These are phyloP conservation scores for Tyrannus savana DNA, from an alignment of 2,113 vertebrate genomes.

Conservation along the genomic window DNA sequence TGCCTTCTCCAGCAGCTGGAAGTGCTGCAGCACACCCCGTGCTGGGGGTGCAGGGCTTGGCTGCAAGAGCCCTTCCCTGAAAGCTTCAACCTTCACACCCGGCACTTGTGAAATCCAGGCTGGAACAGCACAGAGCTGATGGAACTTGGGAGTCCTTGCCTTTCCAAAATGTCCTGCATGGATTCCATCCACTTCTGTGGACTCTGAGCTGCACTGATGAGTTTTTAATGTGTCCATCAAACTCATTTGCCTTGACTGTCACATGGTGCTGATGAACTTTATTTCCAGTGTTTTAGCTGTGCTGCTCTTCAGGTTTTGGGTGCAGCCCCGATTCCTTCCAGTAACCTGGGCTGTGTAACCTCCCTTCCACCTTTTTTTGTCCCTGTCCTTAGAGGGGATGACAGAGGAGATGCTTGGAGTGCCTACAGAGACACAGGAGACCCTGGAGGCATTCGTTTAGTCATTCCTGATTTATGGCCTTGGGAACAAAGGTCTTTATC, in stretches of 20 bases:
- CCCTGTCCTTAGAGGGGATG: not conserved
- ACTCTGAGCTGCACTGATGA: not conserved
- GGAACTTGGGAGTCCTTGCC: not conserved
- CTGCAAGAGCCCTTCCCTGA: not conserved
- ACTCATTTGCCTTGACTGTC: not conserved
- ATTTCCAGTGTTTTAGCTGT: not conserved
- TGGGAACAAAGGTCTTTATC: slow-evolving; percentile 32
- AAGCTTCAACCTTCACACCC: not conserved
- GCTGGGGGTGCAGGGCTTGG: not conserved
- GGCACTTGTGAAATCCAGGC: not conserved
- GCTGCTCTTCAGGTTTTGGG: not conserved
- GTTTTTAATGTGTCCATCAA: not conserved
- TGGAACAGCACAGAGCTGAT: not conserved
- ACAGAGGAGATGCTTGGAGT: not conserved
- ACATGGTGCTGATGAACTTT: not conserved
- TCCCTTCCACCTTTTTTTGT: not conserved
- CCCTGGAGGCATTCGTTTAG: not conserved
- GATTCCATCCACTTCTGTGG: not conserved
- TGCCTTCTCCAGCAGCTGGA: not conserved
- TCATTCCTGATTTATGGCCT: slow-evolving; percentile 3
- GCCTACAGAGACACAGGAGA: not conserved
- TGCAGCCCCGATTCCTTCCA: not conserved
- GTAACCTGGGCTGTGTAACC: not conserved
- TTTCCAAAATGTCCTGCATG: not conserved
- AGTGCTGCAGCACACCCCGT: not conserved